Evolutionary conservation across 2,113 vertebrate genomes (phyloP).

Genomic region (Dissostichus mawsoni): DNA sequence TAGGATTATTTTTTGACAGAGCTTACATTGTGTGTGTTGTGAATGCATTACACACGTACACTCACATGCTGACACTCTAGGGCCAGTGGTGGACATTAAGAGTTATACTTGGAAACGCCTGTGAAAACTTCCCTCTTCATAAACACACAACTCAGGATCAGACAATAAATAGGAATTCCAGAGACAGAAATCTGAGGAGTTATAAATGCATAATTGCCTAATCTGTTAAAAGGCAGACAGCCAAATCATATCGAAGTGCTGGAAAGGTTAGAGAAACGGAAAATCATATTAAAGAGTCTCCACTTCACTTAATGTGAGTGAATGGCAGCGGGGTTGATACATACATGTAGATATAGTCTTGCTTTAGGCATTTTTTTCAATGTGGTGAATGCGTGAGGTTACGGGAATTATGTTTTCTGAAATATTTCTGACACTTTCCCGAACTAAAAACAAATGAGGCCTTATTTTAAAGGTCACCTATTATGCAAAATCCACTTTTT

Average conservation of each 20-base stretch:
- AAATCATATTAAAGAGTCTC: conserved; percentile 66
- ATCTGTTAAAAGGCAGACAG: conserved; percentile 66
- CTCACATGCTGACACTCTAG: neutral
- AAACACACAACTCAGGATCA: conserved; percentile 63
- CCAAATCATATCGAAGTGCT: conserved; percentile 63
- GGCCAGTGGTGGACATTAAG: conserved; percentile 43
- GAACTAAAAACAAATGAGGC: neutral
- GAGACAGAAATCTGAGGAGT: conserved; percentile 75
- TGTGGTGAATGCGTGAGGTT: neutral
- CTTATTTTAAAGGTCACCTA: too few relatives aligned
- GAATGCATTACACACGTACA: neutral
- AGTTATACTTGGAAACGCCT: conserved; percentile 61
- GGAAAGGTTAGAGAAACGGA: conserved; percentile 62
- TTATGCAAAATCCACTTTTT: too few relatives aligned
- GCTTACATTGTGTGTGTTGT: neutral
- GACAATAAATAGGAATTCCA: conserved; percentile 73
- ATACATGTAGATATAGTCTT: conserved; percentile 21
- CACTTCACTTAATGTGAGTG: conserved; percentile 59
- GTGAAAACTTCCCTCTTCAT: conserved; percentile 66
- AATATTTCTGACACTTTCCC: conserved; percentile 3
- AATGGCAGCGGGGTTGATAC: conserved; percentile 37
- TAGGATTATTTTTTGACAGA: conserved; percentile 21
- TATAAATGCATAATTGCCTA: conserved; percentile 74
- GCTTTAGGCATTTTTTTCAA: conserved; percentile 19
- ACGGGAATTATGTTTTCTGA: conserved; percentile 22